Conservation (phyloP, 2,888 invertebrate species). For the Plagiodera versicolora region DNA sequence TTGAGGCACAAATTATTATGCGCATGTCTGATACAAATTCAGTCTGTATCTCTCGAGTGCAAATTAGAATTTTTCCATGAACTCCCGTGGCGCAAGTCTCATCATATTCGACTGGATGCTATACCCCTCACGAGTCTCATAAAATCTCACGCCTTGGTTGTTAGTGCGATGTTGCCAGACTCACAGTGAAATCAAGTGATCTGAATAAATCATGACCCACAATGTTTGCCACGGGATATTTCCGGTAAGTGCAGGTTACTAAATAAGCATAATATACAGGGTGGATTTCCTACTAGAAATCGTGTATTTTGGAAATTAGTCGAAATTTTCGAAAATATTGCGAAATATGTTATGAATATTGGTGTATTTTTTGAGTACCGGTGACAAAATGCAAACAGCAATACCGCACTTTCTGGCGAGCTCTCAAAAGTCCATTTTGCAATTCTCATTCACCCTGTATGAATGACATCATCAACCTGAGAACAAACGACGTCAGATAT, state of each 20-base stretch:
- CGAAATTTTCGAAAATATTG: too few relatives aligned
- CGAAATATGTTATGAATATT: too few relatives aligned
- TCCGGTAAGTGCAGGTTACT: too few relatives aligned
- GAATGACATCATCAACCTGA: too few relatives aligned
- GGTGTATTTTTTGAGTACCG: too few relatives aligned
- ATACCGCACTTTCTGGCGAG: too few relatives aligned
- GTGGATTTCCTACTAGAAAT: too few relatives aligned
- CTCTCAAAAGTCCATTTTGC: too few relatives aligned
- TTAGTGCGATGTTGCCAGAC: background rate
- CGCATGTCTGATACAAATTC: background rate
- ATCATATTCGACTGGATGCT: constrained; percentile 11
- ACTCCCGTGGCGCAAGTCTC: constrained; percentile 7
- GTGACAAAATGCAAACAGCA: too few relatives aligned
- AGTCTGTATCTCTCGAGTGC: background rate
- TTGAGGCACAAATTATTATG: background rate
- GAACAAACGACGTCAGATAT: background rate
- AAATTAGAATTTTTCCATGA: constrained; percentile 1
- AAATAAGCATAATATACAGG: too few relatives aligned
- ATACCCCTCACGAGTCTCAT: constrained; percentile 8
- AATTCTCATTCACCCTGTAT: too few relatives aligned
- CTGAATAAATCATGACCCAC: background rate
- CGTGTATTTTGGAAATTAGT: too few relatives aligned
- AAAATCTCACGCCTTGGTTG: constrained; percentile 1
- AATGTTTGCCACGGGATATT: background rate
- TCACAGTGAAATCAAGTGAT: background rate